Conservation (phyloP, 2,113 vertebrate genomes). For the Genyomyrus donnyi region DNA sequence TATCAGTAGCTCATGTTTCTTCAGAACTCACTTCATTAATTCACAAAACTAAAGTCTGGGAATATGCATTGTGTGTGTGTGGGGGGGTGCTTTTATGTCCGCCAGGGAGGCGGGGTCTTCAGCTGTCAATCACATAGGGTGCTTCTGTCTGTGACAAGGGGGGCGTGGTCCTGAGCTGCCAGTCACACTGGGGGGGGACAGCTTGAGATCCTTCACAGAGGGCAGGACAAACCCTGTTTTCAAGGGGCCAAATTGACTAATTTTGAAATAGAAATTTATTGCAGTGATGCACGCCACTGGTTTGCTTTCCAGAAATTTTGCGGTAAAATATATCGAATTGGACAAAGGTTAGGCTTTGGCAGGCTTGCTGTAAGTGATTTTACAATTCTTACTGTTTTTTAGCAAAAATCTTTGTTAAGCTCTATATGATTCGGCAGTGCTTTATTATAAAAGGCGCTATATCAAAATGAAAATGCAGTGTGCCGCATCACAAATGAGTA, state of each 20-base stretch:
- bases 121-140: neutral
- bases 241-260: neutral
- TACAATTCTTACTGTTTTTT: neutral
- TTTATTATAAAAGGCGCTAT: neutral
- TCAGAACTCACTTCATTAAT: constrained; percentile 50
- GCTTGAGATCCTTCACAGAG: neutral
- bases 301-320: neutral
- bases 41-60: constrained; percentile 35
- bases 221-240: neutral
- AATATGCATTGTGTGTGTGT: neutral
- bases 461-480: neutral
- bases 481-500: neutral
- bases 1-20: constrained; percentile 31
- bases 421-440: neutral
- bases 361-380: neutral
- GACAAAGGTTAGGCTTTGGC: neutral
- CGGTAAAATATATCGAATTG: neutral
- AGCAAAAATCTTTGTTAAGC: neutral
- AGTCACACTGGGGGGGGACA: neutral
- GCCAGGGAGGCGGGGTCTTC: neutral
- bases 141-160: neutral
- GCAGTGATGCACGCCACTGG: neutral
- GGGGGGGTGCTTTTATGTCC: neutral
- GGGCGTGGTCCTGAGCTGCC: neutral
- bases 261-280: neutral